These are phyloP conservation scores for Crocidura indochinensis DNA, from an alignment of 2,797 vertebrate genomes.

Conservation along the genomic window DNA sequence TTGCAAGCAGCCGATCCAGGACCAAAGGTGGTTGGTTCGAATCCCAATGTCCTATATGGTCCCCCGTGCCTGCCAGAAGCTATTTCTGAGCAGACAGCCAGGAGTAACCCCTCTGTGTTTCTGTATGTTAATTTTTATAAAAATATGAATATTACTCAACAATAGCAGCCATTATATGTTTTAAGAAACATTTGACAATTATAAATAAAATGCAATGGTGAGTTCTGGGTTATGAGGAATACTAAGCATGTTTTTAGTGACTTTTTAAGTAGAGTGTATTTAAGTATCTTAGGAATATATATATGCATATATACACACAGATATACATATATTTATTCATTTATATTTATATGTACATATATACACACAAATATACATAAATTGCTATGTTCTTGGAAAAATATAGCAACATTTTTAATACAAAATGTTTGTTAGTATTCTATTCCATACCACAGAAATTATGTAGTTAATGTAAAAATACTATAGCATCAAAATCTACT, in stretches of 20 bases:
- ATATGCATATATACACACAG: too few relatives aligned
- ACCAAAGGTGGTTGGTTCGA: too few relatives aligned
- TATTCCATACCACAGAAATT: constrained; percentile 33
- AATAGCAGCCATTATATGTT: constrained; percentile 18
- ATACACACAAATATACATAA: too few relatives aligned
- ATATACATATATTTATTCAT: too few relatives aligned
- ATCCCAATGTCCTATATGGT: too few relatives aligned
- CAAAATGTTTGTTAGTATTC: background rate
- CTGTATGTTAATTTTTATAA: background rate
- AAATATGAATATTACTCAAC: constrained; percentile 21
- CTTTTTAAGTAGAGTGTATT: constrained; percentile 46
- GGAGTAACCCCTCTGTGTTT: too few relatives aligned
- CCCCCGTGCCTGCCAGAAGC: too few relatives aligned
- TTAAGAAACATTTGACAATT: background rate
- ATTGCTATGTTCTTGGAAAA: constrained; percentile 59
- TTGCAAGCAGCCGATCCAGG: too few relatives aligned
- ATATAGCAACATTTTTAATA: background rate
- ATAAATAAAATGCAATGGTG: background rate
- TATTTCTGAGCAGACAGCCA: too few relatives aligned
- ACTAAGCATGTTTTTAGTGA: background rate
- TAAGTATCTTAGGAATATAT: constrained; percentile 41
- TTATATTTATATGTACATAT: too few relatives aligned
- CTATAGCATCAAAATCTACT: constrained; percentile 55
- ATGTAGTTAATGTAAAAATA: constrained; percentile 19
- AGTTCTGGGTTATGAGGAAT: background rate